A percentile compares a stretch with the other conserved stretches of the same genome.
These are phyloP conservation scores for Oxystoma pomonae DNA, from an alignment of 2,888 invertebrate species.

Conservation along the genomic window DNA sequence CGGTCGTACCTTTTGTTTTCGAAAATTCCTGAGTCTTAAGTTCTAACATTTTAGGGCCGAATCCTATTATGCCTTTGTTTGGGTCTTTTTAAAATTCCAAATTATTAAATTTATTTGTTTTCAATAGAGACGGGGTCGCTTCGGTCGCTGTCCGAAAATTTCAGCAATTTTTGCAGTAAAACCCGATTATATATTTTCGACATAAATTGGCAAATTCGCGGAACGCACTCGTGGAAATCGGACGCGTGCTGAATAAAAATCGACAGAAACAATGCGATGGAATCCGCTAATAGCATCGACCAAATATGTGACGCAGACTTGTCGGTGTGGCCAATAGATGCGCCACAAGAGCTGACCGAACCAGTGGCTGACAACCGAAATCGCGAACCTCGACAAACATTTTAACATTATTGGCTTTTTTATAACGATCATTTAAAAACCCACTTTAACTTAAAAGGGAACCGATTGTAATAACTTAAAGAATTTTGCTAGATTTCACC, in stretches of 20 bases:
- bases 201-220: constrained; percentile 26
- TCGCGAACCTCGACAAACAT: neutral
- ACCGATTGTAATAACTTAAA: neutral
- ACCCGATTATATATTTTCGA: constrained; percentile 16
- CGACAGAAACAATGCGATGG: constrained; percentile 47
- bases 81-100: neutral
- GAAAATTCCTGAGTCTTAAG: too few relatives aligned
- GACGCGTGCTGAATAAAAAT: constrained; percentile 49
- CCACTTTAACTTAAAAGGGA: neutral
- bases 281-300: constrained; percentile 48
- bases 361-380: neutral
- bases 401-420: neutral
- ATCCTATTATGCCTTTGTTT: too few relatives aligned
- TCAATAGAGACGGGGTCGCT: neutral
- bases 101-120: neutral
- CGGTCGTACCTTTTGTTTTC: too few relatives aligned
- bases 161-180: constrained; percentile 18
- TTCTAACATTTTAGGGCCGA: too few relatives aligned
- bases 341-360: neutral
- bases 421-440: neutral
- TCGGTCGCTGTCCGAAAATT: constrained; percentile 11
- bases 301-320: constrained; percentile 37
- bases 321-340: constrained; percentile 15
- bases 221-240: constrained; percentile 27
- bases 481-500: neutral